Base-by-base conservation (phyloP, 2,113 vertebrate genomes). In the Podarcis muralis region DNA sequence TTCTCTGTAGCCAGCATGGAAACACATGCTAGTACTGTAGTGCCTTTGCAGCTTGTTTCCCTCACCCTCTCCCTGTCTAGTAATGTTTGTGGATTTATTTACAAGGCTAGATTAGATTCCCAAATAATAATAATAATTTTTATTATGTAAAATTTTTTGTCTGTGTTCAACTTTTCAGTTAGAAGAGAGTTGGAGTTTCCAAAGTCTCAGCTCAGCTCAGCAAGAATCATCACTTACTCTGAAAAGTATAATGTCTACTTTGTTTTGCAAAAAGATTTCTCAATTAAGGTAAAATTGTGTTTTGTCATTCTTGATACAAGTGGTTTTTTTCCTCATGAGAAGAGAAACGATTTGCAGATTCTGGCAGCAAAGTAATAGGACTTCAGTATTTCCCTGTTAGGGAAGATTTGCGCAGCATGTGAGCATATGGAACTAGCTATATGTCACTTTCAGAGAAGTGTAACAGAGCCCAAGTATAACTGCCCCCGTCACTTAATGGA, bases 201-300 rank as follows among this genome's bases (percentile, higher is more conserved):
- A 8, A 84, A 91, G 37, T 82, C 86, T 25, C 57, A 84, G 11
- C 82, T 80, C 75, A 84, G 48, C 81, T 20, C 62, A 0, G 1
- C 15, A 40, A 90, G 74, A 59, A 80, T 27, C 12, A 15, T 69
- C 48, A 91, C 43, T 5, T 74, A 88, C 32, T 5, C 1, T 83
- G 71, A 78, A 88, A 91, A 92, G 83, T n/a, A 59, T 30, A 75
- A 87, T 35, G 23, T 87, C 1, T 75, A 22, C 77, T 91, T 93
- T 88, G 9, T 74, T 65, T 22, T 65, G 8, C 81, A 87, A 82
- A 90, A 82, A 88, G 84, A 81, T 62, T 35, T 30, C 15, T 69
- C 72, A 5, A 80, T 77, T 43, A 74, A 89, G 86, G 87, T 87
- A 90, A 75, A 92, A 69, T 81, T 37, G 78, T 35, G 18, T 32